phyloP scores from a whole-genome alignment of 2,113 vertebrate genomes.

The Poicephalus meyeri region DNA sequence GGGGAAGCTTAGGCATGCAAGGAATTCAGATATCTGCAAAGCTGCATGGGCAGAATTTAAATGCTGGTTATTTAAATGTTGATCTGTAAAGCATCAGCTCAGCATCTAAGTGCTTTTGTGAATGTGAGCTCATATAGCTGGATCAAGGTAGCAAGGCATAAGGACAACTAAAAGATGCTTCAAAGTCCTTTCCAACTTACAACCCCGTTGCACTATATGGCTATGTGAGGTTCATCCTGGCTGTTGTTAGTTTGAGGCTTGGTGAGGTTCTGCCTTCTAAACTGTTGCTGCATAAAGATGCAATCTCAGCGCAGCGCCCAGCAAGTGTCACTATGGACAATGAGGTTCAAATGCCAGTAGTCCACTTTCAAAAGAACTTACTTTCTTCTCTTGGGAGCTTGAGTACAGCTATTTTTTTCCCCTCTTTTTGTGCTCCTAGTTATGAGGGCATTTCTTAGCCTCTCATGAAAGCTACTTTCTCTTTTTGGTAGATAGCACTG shows the following conservation, averaged over 20 bases:
- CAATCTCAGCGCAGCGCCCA: background rate
- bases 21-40: background rate
- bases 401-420: background rate
- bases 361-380: background rate
- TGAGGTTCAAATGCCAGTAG: background rate
- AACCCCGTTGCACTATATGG: background rate
- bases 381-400: background rate
- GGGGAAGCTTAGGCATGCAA: background rate
- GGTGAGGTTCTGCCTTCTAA: background rate
- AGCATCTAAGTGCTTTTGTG: background rate
- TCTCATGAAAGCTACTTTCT: background rate
- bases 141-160: background rate
- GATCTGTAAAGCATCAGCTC: background rate
- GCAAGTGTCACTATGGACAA: background rate
- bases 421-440: background rate
- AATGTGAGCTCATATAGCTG: background rate
- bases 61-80: slow-evolving; percentile 3
- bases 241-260: background rate
- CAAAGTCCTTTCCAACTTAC: background rate
- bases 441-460: background rate
- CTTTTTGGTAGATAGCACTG: background rate
- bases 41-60: slow-evolving; percentile 32
- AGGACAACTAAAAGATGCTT: background rate
- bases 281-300: background rate
- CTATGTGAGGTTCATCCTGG: background rate